phyloP scores from a whole-genome alignment of 64 coral and sea anemone species.

The Hydrozoanthus tunicans region DNA sequence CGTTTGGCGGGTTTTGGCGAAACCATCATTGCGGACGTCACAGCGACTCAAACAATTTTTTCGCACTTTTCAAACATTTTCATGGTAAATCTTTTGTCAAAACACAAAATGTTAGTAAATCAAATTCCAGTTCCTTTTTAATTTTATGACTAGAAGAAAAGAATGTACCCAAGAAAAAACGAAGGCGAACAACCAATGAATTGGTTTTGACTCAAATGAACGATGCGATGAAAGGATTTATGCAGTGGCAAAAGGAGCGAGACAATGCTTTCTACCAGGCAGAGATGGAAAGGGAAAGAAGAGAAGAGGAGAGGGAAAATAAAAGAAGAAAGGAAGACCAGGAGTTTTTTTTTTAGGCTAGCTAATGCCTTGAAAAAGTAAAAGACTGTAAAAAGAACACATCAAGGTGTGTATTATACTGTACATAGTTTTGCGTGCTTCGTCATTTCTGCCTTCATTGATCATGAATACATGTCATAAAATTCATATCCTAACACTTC shows the following conservation, averaged over 20 bases:
- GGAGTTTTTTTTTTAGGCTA: not conserved
- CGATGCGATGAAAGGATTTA: constrained; percentile 33
- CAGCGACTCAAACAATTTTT: not conserved
- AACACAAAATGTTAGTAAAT: not conserved
- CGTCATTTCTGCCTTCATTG: too few species aligned
- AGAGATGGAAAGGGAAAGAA: constrained; percentile 12
- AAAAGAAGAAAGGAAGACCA: constrained; percentile 33
- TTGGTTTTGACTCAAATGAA: constrained; percentile 41
- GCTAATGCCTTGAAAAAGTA: constrained; percentile 28
- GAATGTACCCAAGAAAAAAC: not conserved
- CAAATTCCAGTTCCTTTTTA: not conserved
- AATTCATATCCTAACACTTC: too few species aligned
- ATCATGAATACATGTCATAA: too few species aligned
- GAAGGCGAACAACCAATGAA: constrained; percentile 25
- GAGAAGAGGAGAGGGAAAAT: constrained; percentile 27
- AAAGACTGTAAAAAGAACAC: not conserved
- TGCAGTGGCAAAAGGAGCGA: constrained; percentile 18
- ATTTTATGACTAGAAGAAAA: constrained; percentile 7
- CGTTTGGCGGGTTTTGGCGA: not conserved
- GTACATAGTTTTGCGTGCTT: not conserved
- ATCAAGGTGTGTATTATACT: not conserved
- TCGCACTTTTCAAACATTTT: not conserved
- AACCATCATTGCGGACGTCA: constrained; percentile 7
- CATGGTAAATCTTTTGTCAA: not conserved
- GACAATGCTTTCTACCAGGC: not conserved